Percentiles rank a stretch among this genome's conserved stretches.
These are phyloP conservation scores for Echinops telfairi DNA, from an alignment of 2,113 vertebrate genomes.

Conservation along the genomic window DNA sequence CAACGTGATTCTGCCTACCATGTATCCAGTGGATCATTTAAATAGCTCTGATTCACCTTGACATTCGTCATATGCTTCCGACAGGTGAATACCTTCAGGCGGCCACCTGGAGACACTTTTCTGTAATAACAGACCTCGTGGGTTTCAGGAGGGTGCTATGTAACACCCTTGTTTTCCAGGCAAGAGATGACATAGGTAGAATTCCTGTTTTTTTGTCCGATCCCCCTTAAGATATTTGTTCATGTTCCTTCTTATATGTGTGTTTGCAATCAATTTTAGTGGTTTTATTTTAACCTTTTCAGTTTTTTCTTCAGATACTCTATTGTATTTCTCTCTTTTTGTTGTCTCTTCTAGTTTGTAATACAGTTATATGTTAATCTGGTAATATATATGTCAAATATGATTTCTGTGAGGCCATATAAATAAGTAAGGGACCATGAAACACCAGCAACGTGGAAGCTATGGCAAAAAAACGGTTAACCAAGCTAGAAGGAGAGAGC, in stretches of 20 bases:
- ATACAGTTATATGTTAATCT: constrained; percentile 20
- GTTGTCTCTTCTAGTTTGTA: background rate
- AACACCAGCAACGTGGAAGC: background rate
- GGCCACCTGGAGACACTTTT: constrained; percentile 61
- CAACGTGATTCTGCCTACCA: constrained; percentile 52
- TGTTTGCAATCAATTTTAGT: constrained; percentile 4
- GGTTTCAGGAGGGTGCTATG: background rate
- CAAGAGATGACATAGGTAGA: background rate
- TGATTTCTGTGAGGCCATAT: constrained; percentile 17
- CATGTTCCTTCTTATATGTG: background rate
- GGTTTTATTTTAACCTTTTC: constrained; percentile 23
- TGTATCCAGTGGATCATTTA: constrained; percentile 49
- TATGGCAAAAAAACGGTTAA: background rate
- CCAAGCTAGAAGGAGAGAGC: background rate
- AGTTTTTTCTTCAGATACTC: background rate
- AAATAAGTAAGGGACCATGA: constrained; percentile 11
- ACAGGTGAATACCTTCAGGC: constrained; percentile 72
- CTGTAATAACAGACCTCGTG: constrained; percentile 39
- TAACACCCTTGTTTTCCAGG: constrained; percentile 58
- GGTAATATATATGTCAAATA: constrained; percentile 5
- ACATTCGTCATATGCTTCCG: constrained; percentile 39
- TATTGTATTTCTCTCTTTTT: background rate
- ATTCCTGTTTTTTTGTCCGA: constrained; percentile 15
- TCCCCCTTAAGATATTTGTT: background rate
- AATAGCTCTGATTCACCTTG: constrained; percentile 62